Evolutionary conservation across 2,888 invertebrate species (phyloP), one percentile per base, ranked within the genome.

Genomic region (Tanytarsus gracilentus): DNA sequence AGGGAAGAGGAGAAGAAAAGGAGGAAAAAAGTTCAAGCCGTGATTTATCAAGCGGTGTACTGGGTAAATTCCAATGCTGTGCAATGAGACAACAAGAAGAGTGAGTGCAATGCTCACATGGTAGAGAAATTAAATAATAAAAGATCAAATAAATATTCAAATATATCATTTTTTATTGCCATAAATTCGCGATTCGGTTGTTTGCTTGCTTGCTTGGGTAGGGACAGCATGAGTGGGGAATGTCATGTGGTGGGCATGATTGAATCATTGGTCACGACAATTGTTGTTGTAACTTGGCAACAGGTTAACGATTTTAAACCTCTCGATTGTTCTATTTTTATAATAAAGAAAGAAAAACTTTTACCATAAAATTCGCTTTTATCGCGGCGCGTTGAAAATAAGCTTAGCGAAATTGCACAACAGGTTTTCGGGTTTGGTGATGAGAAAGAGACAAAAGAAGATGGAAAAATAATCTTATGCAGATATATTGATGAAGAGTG

Each of bases 141-240:
- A 53, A 53, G 33, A 53, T 53, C 53, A 23, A 51, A 51, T 51
- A 51, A 51, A 27, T 26, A 51, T 51, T 14, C 51, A 51, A 48
- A 48, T 48, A 48, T 48, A 48, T 48, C 48, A 48, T 23, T 48
- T 48, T 21, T 48, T 48, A 48, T 48, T 48, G 48, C 21, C 48
- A 48, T 48, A 48, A 48, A 48, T 48, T 36, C 36, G 36, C 36
- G 36, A n/a, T 36, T 14, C n/a, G n/a, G 36, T 36, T 36, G 16
- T n/a, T 36, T 1, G 36, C 36, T 36, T 36, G 36, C 7, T 36
- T 36, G 4, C 36, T 14, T 16, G 7, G 21, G 4, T 11, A 23
- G 50, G n/a, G 26, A 49, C 11, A 23, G 49, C 14, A 49, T 49
- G 2, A 26, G 2, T 51, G 29, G 11, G 11, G 11, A n/a, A n/a